phyloP scores from a whole-genome alignment of 2,113 vertebrate species.

The Catharus fuscescens region DNA sequence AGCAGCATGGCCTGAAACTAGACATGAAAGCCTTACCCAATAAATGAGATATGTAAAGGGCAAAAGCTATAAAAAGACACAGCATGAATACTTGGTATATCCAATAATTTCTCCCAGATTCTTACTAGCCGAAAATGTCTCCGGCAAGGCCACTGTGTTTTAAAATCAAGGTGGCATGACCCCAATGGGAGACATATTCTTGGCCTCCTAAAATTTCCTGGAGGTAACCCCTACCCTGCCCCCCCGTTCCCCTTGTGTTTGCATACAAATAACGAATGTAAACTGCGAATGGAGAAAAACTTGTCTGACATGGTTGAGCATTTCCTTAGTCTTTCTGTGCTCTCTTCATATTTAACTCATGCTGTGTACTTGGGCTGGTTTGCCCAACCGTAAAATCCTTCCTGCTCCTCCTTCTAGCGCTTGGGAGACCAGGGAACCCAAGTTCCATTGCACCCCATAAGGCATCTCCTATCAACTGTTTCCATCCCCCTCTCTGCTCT shows the following conservation, averaged over 20 bases:
- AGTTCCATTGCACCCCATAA: background rate
- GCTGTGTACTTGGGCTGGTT: background rate
- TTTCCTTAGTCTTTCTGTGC: background rate
- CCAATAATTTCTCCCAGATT: background rate
- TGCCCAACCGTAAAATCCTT: background rate
- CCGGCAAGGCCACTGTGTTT: background rate
- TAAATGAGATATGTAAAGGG: constrained; percentile 25
- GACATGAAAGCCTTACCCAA: constrained; percentile 47
- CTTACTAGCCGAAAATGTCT: background rate
- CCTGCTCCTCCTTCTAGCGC: background rate
- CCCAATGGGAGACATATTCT: background rate
- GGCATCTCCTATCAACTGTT: background rate
- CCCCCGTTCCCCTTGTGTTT: background rate
- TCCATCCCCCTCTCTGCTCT: background rate
- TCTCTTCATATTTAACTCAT: background rate
- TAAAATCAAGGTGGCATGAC: background rate
- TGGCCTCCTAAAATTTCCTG: background rate
- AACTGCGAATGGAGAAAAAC: background rate
- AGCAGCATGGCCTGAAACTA: background rate
- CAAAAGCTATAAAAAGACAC: constrained; percentile 44
- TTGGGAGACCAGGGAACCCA: background rate
- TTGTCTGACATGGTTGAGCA: fast-evolving
- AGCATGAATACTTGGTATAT: background rate
- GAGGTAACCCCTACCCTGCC: background rate
- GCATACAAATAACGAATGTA: background rate